Evolutionary conservation across 2,113 vertebrate genomes (phyloP).

Genomic region (Phrynocephalus versicolor): DNA sequence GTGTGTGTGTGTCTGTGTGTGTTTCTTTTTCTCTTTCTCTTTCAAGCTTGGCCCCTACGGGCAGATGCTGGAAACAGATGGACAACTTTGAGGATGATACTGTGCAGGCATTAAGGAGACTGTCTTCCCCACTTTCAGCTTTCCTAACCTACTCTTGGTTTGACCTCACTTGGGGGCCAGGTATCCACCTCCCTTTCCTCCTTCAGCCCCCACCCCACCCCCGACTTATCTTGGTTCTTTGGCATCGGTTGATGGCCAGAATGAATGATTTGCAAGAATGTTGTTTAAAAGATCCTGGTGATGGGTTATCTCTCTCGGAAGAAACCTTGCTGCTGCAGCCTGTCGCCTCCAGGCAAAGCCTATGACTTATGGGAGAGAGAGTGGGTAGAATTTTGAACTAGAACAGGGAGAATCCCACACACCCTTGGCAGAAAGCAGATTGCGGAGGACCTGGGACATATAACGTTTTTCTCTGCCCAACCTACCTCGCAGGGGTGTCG

Average conservation of each 20-base stretch:
- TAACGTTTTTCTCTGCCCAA: no score
- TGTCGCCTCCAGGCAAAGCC: background rate
- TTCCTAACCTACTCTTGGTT: background rate
- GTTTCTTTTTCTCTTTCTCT: no score
- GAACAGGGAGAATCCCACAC: background rate
- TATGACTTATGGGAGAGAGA: no score
- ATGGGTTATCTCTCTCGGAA: no score
- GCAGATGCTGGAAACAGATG: background rate
- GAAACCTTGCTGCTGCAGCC: background rate
- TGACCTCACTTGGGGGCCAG: fast-evolving
- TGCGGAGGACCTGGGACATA: no score
- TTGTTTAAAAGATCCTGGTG: background rate
- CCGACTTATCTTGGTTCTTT: background rate
- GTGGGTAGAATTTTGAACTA: no score
- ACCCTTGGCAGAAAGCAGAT: background rate
- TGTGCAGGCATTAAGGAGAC: fast-evolving
- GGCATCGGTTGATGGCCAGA: background rate
- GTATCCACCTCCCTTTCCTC: background rate
- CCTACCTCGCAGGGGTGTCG: no score
- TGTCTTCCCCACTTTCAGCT: fast-evolving
- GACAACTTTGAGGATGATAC: background rate
- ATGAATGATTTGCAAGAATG: background rate
- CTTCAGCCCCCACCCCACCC: background rate
- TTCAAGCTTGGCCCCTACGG: no score
- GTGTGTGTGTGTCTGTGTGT: no score